Evolutionary conservation across 2,888 invertebrate species (phyloP), one percentile per base, ranked within the genome.

Genomic region (Panorpa germanica): DNA sequence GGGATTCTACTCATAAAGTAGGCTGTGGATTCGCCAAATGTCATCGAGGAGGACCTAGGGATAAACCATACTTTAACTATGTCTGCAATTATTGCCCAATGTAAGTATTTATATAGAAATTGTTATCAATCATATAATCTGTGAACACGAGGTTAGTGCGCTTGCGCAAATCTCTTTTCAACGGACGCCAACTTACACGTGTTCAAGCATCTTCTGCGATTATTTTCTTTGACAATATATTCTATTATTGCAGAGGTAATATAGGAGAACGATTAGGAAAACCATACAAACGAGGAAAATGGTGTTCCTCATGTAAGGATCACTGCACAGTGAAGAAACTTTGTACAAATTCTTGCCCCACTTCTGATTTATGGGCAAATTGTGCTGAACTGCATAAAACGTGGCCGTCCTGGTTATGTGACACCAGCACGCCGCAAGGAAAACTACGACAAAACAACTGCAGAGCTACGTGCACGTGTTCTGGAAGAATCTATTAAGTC

Each of bases 31-130:
- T 77, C 40, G 63, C 73, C 13, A 63, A 68, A 43, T 82, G 82
- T 45, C 49, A 57, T n/a, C 50, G 52, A 14, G 63, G 63, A 8
- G 69, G 67, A 17, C 65, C 60, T 9, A 59, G 59, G 53, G 65
- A 59, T 35, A 54, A 52, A 55, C 64, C 54, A 10, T 82, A 71
- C 51, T 81, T 67, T 53, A 78, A 74, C 50, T 82, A 81, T 48
- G 72, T 82, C 16, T 82, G 82, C 51, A 78, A 81, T 55, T 82
- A 82, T 49, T 81, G 81, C 45, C 82, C 82, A 12, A 70, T 68
- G 81, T 80, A 60, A 69, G 70, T 60, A 34, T 27, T 19, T n/a
- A 27, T 30, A 5, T 26, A 22, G 11, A 27, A 7, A 7, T 10
- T 7, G 19, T 29, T 4, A 5, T 18, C 13, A 6, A 12, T 20